Evolutionary conservation across 2,888 invertebrate genomes (phyloP).

Genomic region (Cephus rjabovi): DNA sequence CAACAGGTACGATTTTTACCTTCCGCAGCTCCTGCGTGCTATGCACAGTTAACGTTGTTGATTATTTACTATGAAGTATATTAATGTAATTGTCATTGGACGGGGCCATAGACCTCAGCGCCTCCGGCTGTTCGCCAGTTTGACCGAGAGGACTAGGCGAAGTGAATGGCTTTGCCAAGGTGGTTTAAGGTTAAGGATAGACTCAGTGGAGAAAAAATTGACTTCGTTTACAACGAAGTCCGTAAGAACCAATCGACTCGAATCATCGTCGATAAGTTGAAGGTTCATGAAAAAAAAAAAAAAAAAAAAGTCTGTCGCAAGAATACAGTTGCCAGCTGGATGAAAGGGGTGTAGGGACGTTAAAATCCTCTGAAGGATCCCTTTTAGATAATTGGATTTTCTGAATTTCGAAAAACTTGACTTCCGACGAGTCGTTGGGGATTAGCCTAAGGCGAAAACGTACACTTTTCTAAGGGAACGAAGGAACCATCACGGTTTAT

Average conservation of each 20-base stretch:
- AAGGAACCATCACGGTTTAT: not conserved
- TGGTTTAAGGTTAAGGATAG: slow-evolving; percentile 20
- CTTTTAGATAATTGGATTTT: slow-evolving; percentile 28
- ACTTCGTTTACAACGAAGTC: not conserved
- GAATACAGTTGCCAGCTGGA: not conserved
- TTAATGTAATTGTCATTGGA: slow-evolving; percentile 11
- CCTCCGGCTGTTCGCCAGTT: not conserved
- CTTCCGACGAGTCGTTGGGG: slow-evolving; percentile 16
- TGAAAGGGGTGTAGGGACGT: not conserved
- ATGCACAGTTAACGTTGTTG: not conserved
- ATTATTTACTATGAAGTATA: not conserved
- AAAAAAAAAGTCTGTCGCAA: not conserved
- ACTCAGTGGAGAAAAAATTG: not conserved
- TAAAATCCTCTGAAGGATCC: not conserved
- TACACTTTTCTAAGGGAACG: not conserved
- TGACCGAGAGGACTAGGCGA: not conserved
- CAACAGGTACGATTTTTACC: not conserved
- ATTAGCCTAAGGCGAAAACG: slow-evolving; percentile 2
- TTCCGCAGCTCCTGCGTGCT: not conserved
- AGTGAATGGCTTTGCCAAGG: slow-evolving; percentile 1
- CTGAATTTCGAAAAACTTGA: slow-evolving; percentile 27
- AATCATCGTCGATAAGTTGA: not conserved
- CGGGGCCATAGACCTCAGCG: slow-evolving; percentile 19
- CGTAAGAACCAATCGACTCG: not conserved
- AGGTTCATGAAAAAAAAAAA: not conserved